Base-by-base conservation (phyloP, 2,888 invertebrate genomes). In the Ectemnius continuus region DNA sequence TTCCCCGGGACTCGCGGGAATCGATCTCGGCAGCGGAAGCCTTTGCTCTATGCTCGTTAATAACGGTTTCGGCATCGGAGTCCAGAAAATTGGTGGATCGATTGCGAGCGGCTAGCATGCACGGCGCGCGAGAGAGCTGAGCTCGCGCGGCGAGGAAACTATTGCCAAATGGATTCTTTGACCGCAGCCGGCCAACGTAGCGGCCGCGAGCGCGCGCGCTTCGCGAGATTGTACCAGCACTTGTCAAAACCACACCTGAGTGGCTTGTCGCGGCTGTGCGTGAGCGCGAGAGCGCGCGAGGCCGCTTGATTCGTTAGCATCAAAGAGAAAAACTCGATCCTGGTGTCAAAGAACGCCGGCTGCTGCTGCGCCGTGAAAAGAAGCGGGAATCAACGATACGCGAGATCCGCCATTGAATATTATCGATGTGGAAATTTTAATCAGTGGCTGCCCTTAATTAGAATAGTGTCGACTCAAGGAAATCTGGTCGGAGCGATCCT, bases 11-110 rank as follows among this genome's bases (percentile, higher is more conserved):
- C 56, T 61, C 69, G 74, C 69, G 75, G 58, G 69, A 23, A 36
- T 36, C 36, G 36, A 63, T 52, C 61, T 70, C 71, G 69, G 36
- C 67, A 76, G 71, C 62, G 81, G 73, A 79, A 79, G 75, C 75
- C 81, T 82, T 82, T 83, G 81, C 81, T 79, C 81, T 83, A 81
- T 76, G 70, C 73, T 83, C 75, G 79, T 83, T 82, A 82, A 82
- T 82, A 82, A 82, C 79, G 66, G 70, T 75, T 76, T 78, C 64
- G 70, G 70, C 75, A 67, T 47, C 73, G 69, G 11, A 6, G 36
- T 11, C 36, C 72, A 62, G 64, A 18, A 47, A 48, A 71, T 69
- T 13, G 62, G 67, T 61, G 79, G 70, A 61, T 78, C 36, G 77
- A 78, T 77, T 65, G 70, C 1, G 2, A 20, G 20, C 20, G 20